Evolutionary conservation across 2,888 invertebrate genomes (phyloP), one percentile per base, ranked within the genome.

Genomic region (Troglohyphantes excavatus): DNA sequence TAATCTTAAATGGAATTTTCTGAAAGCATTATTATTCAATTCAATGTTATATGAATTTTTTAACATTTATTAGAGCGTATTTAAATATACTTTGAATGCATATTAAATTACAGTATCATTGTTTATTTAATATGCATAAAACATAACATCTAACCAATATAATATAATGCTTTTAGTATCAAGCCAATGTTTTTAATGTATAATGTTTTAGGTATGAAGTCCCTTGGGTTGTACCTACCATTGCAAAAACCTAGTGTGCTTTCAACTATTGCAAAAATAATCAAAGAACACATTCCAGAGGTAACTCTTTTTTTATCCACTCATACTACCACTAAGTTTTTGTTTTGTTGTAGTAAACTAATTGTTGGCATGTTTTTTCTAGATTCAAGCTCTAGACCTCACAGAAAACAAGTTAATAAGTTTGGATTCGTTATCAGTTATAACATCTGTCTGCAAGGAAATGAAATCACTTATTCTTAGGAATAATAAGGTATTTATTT

Each of bases 221-320:
- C 93, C 26, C 94, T 95, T 65, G 96, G 96, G 90, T 94, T 96
- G 79, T 97, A 96, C 93, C 96, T 97, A 93, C 96, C 96, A 0
- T 93, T 98, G 2, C 96, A 95, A 92, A 95, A 96, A 33, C 95
- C 96, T 0, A 94, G 95, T 59, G 95, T 97, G 26, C 95, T 97
- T 95, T 93, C 95, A 73, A 95, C 95, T 9, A 96, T 96, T 0
- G 94, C 97, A 39, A 96, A 97, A 89, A 96, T 98, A 39, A 96
- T 98, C 61, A 95, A 95, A 17, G 96, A 97, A 91, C 96, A 97
- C 93, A 97, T 98, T 93, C 97, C 97, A 0, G 96, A 97, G 93
- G 93, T 92, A 53, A 39, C 68, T 46, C 21, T 79, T 29, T 72
- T 46, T 68, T n/a, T 53, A 5, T n/a, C 53, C 53, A 33, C 5